Percentiles rank a stretch among this genome's conserved stretches.
Evolutionary conservation across 2,113 vertebrate genomes (phyloP).

Genomic region (Tamias sibiricus): DNA sequence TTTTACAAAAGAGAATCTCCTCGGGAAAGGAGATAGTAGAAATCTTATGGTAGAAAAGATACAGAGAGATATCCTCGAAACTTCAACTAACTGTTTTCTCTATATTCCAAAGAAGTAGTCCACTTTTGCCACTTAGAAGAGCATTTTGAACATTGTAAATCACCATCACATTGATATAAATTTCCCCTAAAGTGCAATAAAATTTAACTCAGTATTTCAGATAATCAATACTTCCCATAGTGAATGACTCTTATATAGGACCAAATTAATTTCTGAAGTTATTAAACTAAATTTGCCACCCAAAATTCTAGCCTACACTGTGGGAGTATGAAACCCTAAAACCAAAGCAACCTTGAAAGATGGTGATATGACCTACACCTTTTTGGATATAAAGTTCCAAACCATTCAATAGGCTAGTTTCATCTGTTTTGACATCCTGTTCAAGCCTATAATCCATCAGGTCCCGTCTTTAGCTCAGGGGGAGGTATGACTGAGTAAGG

Average conservation of each 20-base stretch:
- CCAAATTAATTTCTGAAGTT: constrained; percentile 55
- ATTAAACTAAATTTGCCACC: neutral
- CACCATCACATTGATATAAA: neutral
- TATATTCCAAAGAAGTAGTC: neutral
- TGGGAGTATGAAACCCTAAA: constrained; percentile 14
- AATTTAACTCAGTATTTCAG: constrained; percentile 40
- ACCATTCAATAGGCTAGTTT: neutral
- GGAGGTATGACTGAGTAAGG: neutral
- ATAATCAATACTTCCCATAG: neutral
- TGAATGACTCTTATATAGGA: constrained; percentile 21
- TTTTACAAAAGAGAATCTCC: neutral
- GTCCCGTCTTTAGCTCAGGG: neutral
- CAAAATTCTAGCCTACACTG: neutral
- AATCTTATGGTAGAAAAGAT: neutral
- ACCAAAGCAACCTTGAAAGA: neutral
- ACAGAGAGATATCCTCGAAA: neutral
- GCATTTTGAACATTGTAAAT: neutral
- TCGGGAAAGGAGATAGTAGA: neutral
- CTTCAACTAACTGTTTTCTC: neutral
- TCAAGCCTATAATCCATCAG: neutral
- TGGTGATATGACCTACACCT: neutral
- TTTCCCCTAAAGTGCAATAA: constrained; percentile 10
- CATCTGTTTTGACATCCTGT: neutral
- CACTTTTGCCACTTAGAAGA: neutral
- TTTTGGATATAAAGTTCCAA: neutral